These are phyloP conservation scores for Drosophila pegasa DNA, from an alignment of 2,888 invertebrate genomes.

Conservation along the genomic window DNA sequence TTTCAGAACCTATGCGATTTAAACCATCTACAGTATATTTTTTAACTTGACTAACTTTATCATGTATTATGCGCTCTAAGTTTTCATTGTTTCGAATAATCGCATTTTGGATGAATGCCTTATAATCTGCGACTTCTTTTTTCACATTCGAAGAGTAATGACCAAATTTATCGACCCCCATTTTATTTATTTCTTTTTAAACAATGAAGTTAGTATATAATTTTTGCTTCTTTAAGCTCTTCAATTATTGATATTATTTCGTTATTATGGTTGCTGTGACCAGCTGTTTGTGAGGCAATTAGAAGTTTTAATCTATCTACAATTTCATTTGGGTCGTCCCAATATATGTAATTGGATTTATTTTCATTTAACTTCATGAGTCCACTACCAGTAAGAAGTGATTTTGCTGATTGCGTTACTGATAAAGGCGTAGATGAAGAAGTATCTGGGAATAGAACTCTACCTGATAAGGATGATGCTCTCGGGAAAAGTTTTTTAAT, in stretches of 20 bases:
- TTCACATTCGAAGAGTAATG: not conserved
- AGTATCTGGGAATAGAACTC: too few species aligned
- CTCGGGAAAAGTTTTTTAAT: not conserved
- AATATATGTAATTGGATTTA: too few species aligned
- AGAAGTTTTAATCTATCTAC: slow-evolving; percentile 68
- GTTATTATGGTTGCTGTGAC: slow-evolving; percentile 38
- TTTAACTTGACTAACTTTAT: too few species aligned
- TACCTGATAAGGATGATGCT: too few species aligned
- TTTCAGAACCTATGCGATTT: too few species aligned
- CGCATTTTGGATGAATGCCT: too few species aligned
- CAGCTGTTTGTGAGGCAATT: slow-evolving; percentile 29
- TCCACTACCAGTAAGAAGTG: too few species aligned
- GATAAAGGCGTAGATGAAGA: too few species aligned
- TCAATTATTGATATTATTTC: slow-evolving; percentile 39
- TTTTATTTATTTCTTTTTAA: not conserved
- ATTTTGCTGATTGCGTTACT: too few species aligned
- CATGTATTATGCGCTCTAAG: too few species aligned
- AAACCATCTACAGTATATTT: too few species aligned
- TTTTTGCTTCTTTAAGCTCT: slow-evolving; percentile 30
- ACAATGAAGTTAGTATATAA: slow-evolving; percentile 11
- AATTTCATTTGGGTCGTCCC: slow-evolving; percentile 72
- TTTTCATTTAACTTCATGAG: not conserved
- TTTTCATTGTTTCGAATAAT: too few species aligned
- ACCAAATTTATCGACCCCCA: not conserved
- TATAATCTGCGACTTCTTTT: not conserved